Evolutionary conservation across 2,113 vertebrate genomes (phyloP).

Genomic region (Sarotherodon lohbergeri): DNA sequence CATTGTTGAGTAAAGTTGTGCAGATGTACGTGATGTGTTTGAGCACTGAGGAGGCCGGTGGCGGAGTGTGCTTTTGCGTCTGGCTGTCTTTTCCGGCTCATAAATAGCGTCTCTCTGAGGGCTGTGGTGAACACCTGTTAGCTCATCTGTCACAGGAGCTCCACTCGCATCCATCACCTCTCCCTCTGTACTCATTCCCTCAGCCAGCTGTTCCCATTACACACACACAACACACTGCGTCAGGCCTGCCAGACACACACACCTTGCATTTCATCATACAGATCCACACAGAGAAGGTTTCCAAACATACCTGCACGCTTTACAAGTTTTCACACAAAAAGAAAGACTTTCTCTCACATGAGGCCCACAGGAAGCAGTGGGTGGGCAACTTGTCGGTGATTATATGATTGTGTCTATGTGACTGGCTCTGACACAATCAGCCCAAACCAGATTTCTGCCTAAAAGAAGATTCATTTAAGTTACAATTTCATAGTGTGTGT

Average conservation of each 20-base stretch:
- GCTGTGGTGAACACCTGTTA: conserved; percentile 69
- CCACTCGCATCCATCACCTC: conserved; percentile 67
- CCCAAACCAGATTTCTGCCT: background rate
- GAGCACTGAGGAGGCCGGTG: conserved; percentile 4
- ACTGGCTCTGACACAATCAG: background rate
- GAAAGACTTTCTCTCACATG: background rate
- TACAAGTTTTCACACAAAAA: background rate
- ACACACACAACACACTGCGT: conserved; percentile 26
- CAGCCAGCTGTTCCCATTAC: conserved; percentile 66
- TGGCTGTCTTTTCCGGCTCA: conserved; percentile 70
- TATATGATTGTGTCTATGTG: background rate
- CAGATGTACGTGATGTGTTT: conserved; percentile 29
- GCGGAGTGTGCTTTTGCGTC: conserved; percentile 37
- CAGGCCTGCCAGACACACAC: conserved; percentile 23
- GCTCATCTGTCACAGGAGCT: conserved; percentile 69
- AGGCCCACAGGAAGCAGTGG: background rate
- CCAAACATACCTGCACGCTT: background rate
- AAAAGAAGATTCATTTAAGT: background rate
- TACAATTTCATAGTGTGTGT: background rate
- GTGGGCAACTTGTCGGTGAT: background rate
- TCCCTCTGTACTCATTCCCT: conserved; percentile 69
- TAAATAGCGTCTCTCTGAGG: conserved; percentile 66
- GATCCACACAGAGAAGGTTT: background rate
- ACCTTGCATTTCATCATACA: background rate
- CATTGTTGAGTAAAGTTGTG: conserved; percentile 22